Conservation (phyloP, 2,113 vertebrate genomes). For the Cheirogaleus medius region DNA sequence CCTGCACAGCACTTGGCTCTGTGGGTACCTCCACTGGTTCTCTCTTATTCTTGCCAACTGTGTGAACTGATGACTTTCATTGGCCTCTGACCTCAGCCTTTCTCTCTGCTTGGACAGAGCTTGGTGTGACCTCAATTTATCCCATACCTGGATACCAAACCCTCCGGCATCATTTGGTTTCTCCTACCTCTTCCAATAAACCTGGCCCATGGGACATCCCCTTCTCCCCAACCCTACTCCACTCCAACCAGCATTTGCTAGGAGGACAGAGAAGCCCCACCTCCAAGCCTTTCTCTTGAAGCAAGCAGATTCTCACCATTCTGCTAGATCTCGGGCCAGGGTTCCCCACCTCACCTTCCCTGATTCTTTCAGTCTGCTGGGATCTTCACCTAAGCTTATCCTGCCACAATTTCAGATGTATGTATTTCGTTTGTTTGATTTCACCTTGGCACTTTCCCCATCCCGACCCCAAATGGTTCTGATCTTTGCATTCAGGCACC, state of each 20-base stretch:
- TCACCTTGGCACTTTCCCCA: not conserved
- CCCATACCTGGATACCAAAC: not conserved
- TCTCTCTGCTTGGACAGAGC: not conserved
- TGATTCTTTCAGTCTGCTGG: not conserved
- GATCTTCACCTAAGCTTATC: not conserved
- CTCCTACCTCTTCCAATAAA: not conserved
- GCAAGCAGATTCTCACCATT: too few species aligned
- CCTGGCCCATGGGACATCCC: not conserved
- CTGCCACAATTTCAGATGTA: not conserved
- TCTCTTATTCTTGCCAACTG: not conserved
- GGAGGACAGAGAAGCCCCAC: not conserved
- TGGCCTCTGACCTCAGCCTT: not conserved
- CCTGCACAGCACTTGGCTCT: not conserved
- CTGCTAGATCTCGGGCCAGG: not conserved
- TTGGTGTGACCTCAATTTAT: not conserved
- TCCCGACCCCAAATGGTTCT: not conserved
- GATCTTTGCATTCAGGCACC: not conserved
- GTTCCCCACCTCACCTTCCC: not conserved
- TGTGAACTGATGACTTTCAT: not conserved
- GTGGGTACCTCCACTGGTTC: not conserved
- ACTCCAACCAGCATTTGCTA: not conserved
- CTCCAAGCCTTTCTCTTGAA: not conserved
- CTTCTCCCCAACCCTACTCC: accelerated
- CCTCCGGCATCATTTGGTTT: not conserved
- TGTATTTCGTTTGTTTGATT: not conserved